Percentiles rank a stretch among this genome's conserved stretches.
phyloP scores from a whole-genome alignment of 2,888 invertebrate species.

The Apantesis nais region DNA sequence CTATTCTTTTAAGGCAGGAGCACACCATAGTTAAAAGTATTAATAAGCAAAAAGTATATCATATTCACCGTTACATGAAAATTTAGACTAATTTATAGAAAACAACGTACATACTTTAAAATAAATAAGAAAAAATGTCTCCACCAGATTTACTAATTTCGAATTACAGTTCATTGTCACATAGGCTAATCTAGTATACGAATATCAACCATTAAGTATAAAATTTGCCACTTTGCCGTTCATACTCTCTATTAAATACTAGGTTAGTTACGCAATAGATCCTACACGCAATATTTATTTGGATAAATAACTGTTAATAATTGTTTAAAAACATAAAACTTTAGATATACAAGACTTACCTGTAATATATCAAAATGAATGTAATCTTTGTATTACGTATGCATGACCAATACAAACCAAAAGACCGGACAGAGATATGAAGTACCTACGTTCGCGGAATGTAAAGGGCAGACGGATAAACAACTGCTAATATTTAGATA shows the following conservation, averaged over 20 bases:
- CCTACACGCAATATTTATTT: neutral
- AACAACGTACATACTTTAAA: too few relatives aligned
- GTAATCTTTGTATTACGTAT: slow-evolving; percentile 57
- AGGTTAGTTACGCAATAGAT: neutral
- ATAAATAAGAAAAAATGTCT: too few relatives aligned
- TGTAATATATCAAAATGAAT: slow-evolving; percentile 45
- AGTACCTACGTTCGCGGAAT: slow-evolving; percentile 64
- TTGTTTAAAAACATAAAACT: slow-evolving; percentile 18
- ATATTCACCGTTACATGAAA: too few relatives aligned
- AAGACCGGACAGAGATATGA: slow-evolving; percentile 65
- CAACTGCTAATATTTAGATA: slow-evolving; percentile 77
- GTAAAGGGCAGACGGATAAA: slow-evolving; percentile 68
- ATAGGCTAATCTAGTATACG: neutral
- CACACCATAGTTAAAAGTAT: too few relatives aligned
- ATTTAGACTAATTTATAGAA: too few relatives aligned
- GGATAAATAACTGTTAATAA: neutral
- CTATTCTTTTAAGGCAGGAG: too few relatives aligned
- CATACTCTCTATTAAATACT: neutral
- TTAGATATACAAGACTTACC: slow-evolving; percentile 33
- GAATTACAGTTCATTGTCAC: neutral
- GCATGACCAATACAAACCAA: slow-evolving; percentile 62
- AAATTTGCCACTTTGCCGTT: neutral
- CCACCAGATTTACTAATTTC: neutral
- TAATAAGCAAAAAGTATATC: too few relatives aligned
- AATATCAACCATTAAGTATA: neutral